Conservation (phyloP, 2,888 invertebrate species). For the Chaetoderma sp. region DNA sequence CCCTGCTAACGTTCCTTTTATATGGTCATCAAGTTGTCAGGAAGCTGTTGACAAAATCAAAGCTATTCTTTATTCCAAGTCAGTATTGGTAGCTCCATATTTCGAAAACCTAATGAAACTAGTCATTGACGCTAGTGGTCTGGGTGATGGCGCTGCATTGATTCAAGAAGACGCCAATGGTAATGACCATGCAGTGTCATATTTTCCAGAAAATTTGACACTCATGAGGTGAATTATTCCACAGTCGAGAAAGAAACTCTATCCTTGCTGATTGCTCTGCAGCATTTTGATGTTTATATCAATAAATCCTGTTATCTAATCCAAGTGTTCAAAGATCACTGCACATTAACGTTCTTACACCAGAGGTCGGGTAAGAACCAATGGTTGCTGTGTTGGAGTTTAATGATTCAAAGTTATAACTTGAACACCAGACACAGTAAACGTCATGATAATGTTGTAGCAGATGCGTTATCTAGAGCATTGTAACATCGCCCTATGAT, state of each 20-base stretch:
- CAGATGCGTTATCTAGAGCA: constrained; percentile 11
- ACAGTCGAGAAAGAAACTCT: constrained; percentile 38
- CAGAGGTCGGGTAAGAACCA: constrained; percentile 30
- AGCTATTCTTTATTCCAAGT: constrained; percentile 21
- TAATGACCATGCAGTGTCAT: constrained; percentile 35
- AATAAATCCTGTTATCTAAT: constrained; percentile 13
- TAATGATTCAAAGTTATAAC: constrained; percentile 13
- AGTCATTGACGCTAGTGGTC: constrained; percentile 42
- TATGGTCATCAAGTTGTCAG: constrained; percentile 49
- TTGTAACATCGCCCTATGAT: too few relatives aligned
- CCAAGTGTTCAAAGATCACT: constrained; percentile 38
- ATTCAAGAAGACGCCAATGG: constrained; percentile 38
- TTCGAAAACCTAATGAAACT: constrained; percentile 32
- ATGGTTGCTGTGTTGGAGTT: constrained; percentile 32
- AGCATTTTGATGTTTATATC: constrained; percentile 39
- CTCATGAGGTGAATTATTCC: constrained; percentile 32
- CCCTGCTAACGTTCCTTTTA: constrained; percentile 30
- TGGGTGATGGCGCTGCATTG: constrained; percentile 37
- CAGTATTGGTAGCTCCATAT: constrained; percentile 26
- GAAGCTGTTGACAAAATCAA: constrained; percentile 54
- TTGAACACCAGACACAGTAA: constrained; percentile 25
- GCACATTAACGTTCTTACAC: constrained; percentile 34
- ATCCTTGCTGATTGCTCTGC: constrained; percentile 33
- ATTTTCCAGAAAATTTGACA: constrained; percentile 38
- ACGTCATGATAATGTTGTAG: constrained; percentile 22